These are phyloP conservation scores for Xiphophorus couchianus DNA, from an alignment of 2,113 vertebrate genomes.

Conservation along the genomic window DNA sequence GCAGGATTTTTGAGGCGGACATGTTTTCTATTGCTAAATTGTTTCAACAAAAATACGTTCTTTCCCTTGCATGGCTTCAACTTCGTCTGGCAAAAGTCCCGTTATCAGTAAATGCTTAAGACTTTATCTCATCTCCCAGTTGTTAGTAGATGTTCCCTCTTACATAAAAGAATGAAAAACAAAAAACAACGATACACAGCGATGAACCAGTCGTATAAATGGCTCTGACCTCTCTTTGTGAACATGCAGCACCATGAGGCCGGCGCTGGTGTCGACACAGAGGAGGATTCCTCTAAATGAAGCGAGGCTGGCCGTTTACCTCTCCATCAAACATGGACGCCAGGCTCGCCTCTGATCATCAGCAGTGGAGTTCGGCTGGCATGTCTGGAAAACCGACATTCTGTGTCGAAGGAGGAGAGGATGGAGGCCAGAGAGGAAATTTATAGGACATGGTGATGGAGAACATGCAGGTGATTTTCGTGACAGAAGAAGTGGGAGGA, in stretches of 20 bases:
- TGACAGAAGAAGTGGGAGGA: background rate
- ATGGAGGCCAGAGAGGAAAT: background rate
- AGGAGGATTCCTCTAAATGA: constrained; percentile 33
- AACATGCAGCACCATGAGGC: constrained; percentile 50
- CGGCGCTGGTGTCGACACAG: constrained; percentile 32
- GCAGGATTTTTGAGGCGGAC: background rate
- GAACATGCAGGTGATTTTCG: background rate
- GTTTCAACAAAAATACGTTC: constrained; percentile 25
- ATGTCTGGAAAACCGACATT: background rate
- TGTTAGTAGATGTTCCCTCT: constrained; percentile 1
- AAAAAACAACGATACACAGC: constrained; percentile 15
- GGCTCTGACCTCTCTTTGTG: constrained; percentile 33
- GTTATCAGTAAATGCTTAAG: background rate
- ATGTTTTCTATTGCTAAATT: constrained; percentile 33
- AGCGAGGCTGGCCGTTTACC: background rate
- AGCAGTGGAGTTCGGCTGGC: background rate
- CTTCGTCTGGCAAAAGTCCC: constrained; percentile 9
- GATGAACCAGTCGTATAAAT: constrained; percentile 38
- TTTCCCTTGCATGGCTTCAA: constrained; percentile 9
- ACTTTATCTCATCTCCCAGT: background rate
- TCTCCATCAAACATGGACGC: constrained; percentile 13
- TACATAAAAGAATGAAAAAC: constrained; percentile 35
- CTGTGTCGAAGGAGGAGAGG: background rate
- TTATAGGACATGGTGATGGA: background rate
- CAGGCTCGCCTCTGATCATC: constrained; percentile 12